Conservation (phyloP, 1,140 invertebrate genomes). For the Lepidurus packardi region DNA sequence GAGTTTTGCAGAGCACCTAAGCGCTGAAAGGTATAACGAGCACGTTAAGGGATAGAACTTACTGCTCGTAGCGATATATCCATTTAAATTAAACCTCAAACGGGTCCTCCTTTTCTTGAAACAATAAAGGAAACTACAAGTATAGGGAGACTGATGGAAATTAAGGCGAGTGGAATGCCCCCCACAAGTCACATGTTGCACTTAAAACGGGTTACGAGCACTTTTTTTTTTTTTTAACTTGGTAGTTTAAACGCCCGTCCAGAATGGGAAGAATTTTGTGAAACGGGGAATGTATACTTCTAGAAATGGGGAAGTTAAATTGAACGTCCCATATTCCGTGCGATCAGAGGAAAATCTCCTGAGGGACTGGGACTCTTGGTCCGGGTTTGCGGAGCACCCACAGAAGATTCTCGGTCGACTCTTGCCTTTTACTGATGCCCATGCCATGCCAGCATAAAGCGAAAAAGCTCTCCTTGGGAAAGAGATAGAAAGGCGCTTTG, state of each 20-base stretch:
- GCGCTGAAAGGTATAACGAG: not conserved
- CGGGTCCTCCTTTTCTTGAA: no score
- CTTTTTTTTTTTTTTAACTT: not conserved
- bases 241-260: not conserved
- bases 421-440: not conserved
- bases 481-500: not conserved
- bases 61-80: no score
- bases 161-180: not conserved
- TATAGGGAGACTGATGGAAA: no score
- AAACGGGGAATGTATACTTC: not conserved
- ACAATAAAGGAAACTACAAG: no score
- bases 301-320: not conserved
- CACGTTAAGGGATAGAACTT: no score
- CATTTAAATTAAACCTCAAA: no score
- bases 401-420: not conserved
- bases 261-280: no score
- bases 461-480: not conserved
- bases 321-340: not conserved
- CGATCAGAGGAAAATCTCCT: not conserved
- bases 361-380: not conserved
- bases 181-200: conserved; percentile 7
- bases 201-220: not conserved
- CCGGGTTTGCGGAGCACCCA: not conserved
- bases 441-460: not conserved
- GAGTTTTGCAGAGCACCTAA: not conserved